A percentile compares a stretch with the other conserved stretches of the same genome.
phyloP scores from a whole-genome alignment of 2,113 vertebrate genomes.

The Tiliqua scincoides region DNA sequence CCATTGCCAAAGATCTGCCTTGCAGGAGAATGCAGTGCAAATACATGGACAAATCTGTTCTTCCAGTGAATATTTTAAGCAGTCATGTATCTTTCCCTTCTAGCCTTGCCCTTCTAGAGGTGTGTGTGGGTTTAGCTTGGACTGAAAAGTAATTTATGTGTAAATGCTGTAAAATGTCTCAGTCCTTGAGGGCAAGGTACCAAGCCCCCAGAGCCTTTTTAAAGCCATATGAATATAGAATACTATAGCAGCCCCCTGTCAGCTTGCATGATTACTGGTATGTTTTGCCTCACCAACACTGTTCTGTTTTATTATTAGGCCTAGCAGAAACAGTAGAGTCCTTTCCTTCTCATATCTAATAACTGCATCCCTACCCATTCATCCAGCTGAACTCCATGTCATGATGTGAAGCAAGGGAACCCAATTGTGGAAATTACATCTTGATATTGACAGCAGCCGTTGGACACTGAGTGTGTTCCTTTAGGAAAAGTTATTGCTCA shows the following conservation, averaged over 20 bases:
- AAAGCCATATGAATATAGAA: slow-evolving; percentile 21
- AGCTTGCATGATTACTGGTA: not conserved
- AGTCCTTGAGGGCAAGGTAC: slow-evolving; percentile 33
- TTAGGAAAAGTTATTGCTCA: slow-evolving; percentile 50
- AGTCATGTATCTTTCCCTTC: slow-evolving; percentile 18
- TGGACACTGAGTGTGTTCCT: not conserved
- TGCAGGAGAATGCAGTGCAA: slow-evolving; percentile 25
- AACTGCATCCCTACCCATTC: slow-evolving; percentile 21
- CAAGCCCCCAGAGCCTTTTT: slow-evolving; percentile 38
- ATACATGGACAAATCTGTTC: not conserved
- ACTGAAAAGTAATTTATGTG: slow-evolving; percentile 58
- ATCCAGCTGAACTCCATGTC: not conserved
- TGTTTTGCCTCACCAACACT: slow-evolving; percentile 61
- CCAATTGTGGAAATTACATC: slow-evolving; percentile 8
- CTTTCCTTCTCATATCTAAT: slow-evolving; percentile 34
- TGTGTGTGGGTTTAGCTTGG: slow-evolving; percentile 43
- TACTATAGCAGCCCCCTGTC: slow-evolving; percentile 19
- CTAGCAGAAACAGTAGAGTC: slow-evolving; percentile 51
- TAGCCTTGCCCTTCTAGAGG: slow-evolving; percentile 26
- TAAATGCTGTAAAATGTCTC: slow-evolving; percentile 42
- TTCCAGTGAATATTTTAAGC: slow-evolving; percentile 46
- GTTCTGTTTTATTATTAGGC: not conserved
- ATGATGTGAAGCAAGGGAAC: slow-evolving; percentile 42
- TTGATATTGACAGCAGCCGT: slow-evolving; percentile 33
- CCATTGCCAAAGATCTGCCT: slow-evolving; percentile 22